These are phyloP conservation scores for Onychomys torridus DNA, from an alignment of 2,797 vertebrate species.

Conservation along the genomic window DNA sequence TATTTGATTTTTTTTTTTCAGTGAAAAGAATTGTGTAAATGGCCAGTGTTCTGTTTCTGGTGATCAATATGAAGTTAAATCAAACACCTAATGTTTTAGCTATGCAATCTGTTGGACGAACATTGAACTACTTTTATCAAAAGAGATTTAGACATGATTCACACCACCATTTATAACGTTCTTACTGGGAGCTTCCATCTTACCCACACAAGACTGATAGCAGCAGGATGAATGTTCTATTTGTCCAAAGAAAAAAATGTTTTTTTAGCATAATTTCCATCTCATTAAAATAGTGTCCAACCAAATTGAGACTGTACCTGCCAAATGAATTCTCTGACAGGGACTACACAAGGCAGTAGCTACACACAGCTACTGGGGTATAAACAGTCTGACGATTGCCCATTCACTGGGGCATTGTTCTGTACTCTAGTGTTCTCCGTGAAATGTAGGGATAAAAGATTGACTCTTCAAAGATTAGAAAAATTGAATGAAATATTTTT, in stretches of 20 bases:
- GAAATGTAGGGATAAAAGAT: neutral
- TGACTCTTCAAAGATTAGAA: neutral
- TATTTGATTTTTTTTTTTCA: neutral
- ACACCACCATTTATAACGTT: neutral
- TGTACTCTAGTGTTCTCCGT: neutral
- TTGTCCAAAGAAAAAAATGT: neutral
- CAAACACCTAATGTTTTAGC: neutral
- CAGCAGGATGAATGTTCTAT: neutral
- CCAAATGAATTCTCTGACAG: neutral
- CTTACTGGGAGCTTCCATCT: neutral
- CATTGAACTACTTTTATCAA: neutral
- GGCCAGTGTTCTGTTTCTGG: neutral
- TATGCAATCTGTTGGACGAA: neutral
- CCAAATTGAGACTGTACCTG: neutral
- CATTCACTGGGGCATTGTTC: neutral
- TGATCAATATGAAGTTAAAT: neutral
- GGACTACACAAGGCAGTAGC: fast-evolving
- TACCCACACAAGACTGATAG: neutral
- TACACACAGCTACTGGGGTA: too few relatives aligned
- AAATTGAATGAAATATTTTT: neutral
- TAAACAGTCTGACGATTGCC: neutral
- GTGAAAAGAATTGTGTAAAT: neutral
- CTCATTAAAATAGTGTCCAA: neutral
- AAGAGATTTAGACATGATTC: neutral
- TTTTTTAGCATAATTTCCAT: neutral